A percentile compares a stretch with the other conserved stretches of the same genome.
phyloP scores from a whole-genome alignment of 1,140 invertebrate genomes.

The Leptinotarsa texana region DNA sequence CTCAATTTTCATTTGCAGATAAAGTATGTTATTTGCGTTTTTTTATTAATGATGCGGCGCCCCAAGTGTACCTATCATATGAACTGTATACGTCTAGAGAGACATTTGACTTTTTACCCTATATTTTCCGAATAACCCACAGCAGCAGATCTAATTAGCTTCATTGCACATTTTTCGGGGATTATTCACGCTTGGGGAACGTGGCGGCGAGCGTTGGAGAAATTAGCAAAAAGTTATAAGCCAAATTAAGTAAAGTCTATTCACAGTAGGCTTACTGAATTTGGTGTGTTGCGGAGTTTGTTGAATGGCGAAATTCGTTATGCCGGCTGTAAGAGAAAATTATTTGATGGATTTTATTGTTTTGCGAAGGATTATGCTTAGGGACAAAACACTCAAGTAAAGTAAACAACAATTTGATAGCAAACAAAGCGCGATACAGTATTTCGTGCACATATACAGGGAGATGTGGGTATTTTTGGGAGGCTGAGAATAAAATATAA shows the following conservation, averaged over 20 bases:
- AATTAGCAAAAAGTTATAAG: slow-evolving; percentile 13
- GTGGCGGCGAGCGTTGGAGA: neutral
- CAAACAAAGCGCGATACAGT: neutral
- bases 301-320: neutral
- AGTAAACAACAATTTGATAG: neutral
- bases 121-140: neutral
- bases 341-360: neutral
- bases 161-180: slow-evolving; percentile 1
- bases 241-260: slow-evolving; percentile 3
- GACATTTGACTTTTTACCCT: neutral
- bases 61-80: no score
- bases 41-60: no score
- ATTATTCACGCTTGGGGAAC: neutral
- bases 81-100: no score
- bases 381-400: neutral
- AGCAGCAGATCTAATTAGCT: slow-evolving; percentile 13
- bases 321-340: neutral
- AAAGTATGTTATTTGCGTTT: no score
- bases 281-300: slow-evolving; percentile 1
- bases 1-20: no score
- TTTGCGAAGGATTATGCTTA: neutral
- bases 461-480: no score
- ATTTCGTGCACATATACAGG: no score
- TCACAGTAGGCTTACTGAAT: neutral
- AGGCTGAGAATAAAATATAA: no score